Conservation (phyloP, 2,888 invertebrate genomes). For the Crocallis elinguaria region DNA sequence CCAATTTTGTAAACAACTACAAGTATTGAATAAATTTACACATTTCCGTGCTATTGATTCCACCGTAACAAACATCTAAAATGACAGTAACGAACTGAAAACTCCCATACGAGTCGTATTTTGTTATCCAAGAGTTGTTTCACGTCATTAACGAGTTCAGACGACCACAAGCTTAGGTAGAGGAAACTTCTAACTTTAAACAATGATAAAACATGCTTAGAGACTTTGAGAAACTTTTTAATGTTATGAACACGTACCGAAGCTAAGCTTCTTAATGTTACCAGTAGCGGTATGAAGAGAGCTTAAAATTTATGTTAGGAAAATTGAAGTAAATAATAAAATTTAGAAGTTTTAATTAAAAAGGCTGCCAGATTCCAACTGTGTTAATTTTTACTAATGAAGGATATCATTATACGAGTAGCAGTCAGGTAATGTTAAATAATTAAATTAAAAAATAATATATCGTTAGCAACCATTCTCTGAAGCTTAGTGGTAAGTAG, state of each 20-base stretch:
- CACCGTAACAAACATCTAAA: neutral
- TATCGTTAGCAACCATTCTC: no score
- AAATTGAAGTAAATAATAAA: constrained; percentile 13
- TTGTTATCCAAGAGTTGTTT: constrained; percentile 49
- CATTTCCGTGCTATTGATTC: neutral
- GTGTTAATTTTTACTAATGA: no score
- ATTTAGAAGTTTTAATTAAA: no score
- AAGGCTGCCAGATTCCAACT: no score
- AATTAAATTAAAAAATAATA: no score
- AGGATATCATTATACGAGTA: no score
- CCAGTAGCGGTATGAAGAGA: constrained; percentile 47
- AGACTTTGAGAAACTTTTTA: constrained; percentile 73
- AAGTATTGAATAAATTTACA: no score
- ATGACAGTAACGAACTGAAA: constrained; percentile 3
- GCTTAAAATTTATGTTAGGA: constrained; percentile 14
- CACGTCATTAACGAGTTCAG: constrained; percentile 67
- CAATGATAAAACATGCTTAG: constrained; percentile 78
- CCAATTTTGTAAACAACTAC: no score
- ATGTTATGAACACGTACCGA: constrained; percentile 65
- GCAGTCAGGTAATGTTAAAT: no score
- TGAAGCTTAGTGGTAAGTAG: no score
- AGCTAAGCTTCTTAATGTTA: constrained; percentile 70
- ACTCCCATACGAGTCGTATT: constrained; percentile 37
- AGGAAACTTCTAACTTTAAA: constrained; percentile 66
- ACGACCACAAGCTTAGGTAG: constrained; percentile 67